phyloP scores from a whole-genome alignment of 2,797 vertebrate species.

The Spinus olivaceus region DNA sequence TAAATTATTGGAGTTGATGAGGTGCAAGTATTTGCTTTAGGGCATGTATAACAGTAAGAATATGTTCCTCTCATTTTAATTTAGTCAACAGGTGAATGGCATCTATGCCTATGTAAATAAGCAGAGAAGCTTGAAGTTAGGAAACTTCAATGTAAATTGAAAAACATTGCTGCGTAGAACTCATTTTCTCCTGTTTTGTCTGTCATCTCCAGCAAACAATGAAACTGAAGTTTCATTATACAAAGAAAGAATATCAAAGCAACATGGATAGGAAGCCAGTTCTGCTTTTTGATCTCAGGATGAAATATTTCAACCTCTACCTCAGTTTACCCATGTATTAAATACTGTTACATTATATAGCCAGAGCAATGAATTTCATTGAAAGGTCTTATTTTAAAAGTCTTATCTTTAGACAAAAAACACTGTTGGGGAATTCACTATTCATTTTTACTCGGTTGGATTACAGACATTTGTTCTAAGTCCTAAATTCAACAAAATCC shows the following conservation, averaged over 20 bases:
- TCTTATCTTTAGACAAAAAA: not conserved
- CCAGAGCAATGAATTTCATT: not conserved
- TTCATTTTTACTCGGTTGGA: not conserved
- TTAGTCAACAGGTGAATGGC: conserved; percentile 34
- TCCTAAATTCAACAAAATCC: not conserved
- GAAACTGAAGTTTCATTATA: not conserved
- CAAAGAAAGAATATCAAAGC: conserved; percentile 13
- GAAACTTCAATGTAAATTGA: not conserved
- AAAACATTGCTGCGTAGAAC: not conserved
- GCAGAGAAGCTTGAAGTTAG: not conserved
- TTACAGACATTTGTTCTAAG: not conserved
- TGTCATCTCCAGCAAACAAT: conserved; percentile 20
- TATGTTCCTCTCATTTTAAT: not conserved
- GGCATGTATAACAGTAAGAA: not conserved
- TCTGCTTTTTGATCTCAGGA: conserved; percentile 12
- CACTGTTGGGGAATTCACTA: not conserved
- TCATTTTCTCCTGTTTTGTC: conserved; percentile 7
- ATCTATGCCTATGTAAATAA: not conserved
- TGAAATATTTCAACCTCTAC: not conserved
- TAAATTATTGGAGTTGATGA: not conserved
- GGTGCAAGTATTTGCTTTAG: conserved; percentile 16
- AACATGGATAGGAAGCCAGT: not conserved
- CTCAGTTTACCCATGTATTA: conserved; percentile 30
- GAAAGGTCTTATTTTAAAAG: not conserved
- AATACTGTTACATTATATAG: not conserved